A percentile compares a stretch with the other conserved stretches of the same genome.
phyloP scores from a whole-genome alignment of 2,888 invertebrate species.

The Apotomis turbidana region DNA sequence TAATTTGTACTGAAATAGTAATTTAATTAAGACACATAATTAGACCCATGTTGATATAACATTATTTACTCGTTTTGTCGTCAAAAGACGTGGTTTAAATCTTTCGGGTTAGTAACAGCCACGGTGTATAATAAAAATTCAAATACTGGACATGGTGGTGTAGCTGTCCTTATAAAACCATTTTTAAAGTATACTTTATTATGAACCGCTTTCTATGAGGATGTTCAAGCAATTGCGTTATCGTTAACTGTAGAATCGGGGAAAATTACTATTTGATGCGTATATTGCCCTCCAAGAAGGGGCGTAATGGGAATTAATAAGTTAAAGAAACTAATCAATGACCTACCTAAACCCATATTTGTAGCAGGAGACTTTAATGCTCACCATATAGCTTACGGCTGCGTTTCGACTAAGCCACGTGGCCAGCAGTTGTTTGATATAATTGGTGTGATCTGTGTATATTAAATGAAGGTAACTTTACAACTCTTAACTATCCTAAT shows the following conservation, averaged over 20 bases:
- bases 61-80: too few relatives aligned
- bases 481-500: too few relatives aligned
- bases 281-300: conserved; percentile 18
- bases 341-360: conserved; percentile 21
- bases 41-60: too few relatives aligned
- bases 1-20: too few relatives aligned
- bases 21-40: too few relatives aligned
- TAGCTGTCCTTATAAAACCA: background rate
- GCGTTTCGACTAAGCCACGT: too few relatives aligned
- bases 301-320: conserved; percentile 13
- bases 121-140: background rate
- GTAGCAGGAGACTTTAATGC: background rate
- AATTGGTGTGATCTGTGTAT: too few relatives aligned
- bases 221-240: background rate
- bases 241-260: background rate
- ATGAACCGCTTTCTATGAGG: background rate
- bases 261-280: background rate
- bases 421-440: too few relatives aligned
- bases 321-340: conserved; percentile 7
- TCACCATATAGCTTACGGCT: too few relatives aligned
- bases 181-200: background rate
- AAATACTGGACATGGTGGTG: background rate
- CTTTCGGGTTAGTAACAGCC: too few relatives aligned
- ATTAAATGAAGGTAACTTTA: too few relatives aligned
- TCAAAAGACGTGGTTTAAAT: too few relatives aligned